These are phyloP conservation scores for Rutilus rutilus DNA, from an alignment of 2,113 vertebrate genomes.

Conservation along the genomic window DNA sequence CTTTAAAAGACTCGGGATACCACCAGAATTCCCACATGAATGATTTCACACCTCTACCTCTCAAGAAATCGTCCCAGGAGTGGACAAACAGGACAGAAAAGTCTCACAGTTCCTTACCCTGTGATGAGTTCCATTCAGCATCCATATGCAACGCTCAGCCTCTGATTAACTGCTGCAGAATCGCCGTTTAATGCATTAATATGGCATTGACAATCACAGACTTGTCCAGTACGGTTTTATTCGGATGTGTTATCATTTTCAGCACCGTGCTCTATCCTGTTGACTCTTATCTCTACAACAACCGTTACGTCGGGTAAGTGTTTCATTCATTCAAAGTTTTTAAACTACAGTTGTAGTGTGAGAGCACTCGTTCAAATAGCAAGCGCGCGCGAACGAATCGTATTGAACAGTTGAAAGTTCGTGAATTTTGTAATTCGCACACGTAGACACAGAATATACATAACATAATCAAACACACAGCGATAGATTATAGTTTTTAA, in stretches of 20 bases:
- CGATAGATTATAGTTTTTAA: not conserved
- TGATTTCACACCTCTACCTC: slow-evolving; percentile 47
- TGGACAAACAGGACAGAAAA: not conserved
- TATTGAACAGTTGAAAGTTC: not conserved
- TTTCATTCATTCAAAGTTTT: slow-evolving; percentile 18
- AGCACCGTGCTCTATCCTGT: slow-evolving; percentile 64
- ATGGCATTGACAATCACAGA: slow-evolving; percentile 42
- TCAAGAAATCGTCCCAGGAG: slow-evolving; percentile 9
- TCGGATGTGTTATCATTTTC: slow-evolving; percentile 69
- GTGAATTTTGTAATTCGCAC: not conserved
- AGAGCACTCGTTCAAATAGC: not conserved
- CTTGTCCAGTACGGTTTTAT: slow-evolving; percentile 59
- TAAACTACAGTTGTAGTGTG: not conserved
- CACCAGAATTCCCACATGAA: slow-evolving; percentile 60
- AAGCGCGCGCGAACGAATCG: not conserved
- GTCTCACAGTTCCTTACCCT: not conserved
- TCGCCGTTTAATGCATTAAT: slow-evolving; percentile 1
- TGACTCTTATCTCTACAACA: slow-evolving; percentile 72
- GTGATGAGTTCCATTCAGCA: slow-evolving; percentile 2
- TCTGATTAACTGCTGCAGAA: slow-evolving; percentile 2
- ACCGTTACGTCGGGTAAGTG: slow-evolving; percentile 81
- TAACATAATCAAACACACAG: not conserved
- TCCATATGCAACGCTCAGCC: not conserved
- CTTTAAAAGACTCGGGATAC: slow-evolving; percentile 63
- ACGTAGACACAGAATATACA: not conserved